Percentiles rank a stretch among this genome's conserved stretches.
Evolutionary conservation across 2,888 invertebrate species (phyloP).

Genomic region (Automeris io): DNA sequence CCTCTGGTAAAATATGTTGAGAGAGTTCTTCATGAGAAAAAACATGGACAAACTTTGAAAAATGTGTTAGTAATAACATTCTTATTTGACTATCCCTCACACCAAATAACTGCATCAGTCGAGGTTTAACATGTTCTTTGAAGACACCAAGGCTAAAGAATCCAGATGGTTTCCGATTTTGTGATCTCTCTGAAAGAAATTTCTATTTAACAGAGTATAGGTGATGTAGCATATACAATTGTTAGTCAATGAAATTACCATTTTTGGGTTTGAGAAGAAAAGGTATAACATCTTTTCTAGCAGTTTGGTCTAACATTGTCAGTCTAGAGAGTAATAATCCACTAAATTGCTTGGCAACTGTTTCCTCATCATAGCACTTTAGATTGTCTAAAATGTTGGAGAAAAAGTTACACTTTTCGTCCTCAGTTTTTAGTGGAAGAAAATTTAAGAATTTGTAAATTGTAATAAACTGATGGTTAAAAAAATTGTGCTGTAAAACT

Average conservation of each 20-base stretch:
- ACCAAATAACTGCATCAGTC: constrained; percentile 87
- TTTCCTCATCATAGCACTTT: constrained; percentile 84
- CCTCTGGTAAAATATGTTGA: constrained; percentile 89
- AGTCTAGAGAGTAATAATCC: constrained; percentile 87
- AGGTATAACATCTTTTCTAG: constrained; percentile 84
- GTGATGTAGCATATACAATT: constrained; percentile 1
- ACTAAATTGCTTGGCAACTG: constrained; percentile 89
- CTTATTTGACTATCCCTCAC: constrained; percentile 89
- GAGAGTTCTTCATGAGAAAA: constrained; percentile 87
- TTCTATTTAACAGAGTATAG: neutral
- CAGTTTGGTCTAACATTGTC: constrained; percentile 89
- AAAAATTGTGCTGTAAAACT: constrained; percentile 84
- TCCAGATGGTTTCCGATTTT: constrained; percentile 66
- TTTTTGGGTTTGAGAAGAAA: constrained; percentile 82
- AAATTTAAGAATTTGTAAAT: constrained; percentile 90
- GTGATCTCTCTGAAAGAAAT: constrained; percentile 46
- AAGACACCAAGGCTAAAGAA: constrained; percentile 84
- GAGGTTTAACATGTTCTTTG: constrained; percentile 85
- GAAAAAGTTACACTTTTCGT: constrained; percentile 88
- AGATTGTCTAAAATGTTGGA: constrained; percentile 81
- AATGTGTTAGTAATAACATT: constrained; percentile 85
- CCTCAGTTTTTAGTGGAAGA: constrained; percentile 85
- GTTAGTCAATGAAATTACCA: constrained; percentile 60
- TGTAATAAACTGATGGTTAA: constrained; percentile 89
- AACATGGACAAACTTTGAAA: constrained; percentile 84